Conservation (phyloP, 2,888 invertebrate species). For the Altica lythri region DNA sequence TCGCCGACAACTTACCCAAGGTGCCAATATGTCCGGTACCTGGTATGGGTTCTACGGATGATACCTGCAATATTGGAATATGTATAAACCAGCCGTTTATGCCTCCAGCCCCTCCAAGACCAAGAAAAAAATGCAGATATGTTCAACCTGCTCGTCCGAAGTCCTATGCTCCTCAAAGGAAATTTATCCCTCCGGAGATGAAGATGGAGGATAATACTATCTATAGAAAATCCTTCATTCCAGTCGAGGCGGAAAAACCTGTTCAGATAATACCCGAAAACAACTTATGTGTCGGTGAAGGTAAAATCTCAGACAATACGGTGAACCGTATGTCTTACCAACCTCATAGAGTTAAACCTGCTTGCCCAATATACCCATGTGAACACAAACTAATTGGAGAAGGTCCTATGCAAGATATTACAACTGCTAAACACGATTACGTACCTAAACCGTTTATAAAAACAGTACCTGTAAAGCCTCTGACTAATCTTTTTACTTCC, state of each 20-base stretch:
- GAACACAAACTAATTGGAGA: slow-evolving; percentile 67
- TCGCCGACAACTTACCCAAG: slow-evolving; percentile 45
- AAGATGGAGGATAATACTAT: slow-evolving; percentile 67
- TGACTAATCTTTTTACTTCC: slow-evolving; percentile 50
- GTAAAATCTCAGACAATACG: slow-evolving; percentile 59
- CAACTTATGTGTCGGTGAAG: slow-evolving; percentile 56
- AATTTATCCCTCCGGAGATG: slow-evolving; percentile 63
- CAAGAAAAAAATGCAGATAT: slow-evolving; percentile 51
- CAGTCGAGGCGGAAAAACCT: slow-evolving; percentile 54
- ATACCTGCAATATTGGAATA: slow-evolving; percentile 46
- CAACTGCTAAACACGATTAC: slow-evolving; percentile 75
- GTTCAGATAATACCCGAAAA: slow-evolving; percentile 52
- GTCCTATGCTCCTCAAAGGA: slow-evolving; percentile 62
- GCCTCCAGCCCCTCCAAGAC: slow-evolving; percentile 39
- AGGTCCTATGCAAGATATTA: slow-evolving; percentile 72
- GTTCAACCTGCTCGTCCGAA: slow-evolving; percentile 64
- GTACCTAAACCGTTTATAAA: slow-evolving; percentile 65
- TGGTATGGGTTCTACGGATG: slow-evolving; percentile 31
- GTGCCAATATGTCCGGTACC: slow-evolving; percentile 46
- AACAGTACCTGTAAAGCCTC: slow-evolving; percentile 55
- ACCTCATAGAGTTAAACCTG: slow-evolving; percentile 63
- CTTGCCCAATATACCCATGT: slow-evolving; percentile 64
- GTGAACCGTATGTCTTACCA: slow-evolving; percentile 63
- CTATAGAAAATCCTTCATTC: slow-evolving; percentile 67
- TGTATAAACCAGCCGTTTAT: slow-evolving; percentile 39